These are phyloP conservation scores for Zaprionus kolodkinae DNA, from an alignment of 1,140 invertebrate species.

Conservation along the genomic window DNA sequence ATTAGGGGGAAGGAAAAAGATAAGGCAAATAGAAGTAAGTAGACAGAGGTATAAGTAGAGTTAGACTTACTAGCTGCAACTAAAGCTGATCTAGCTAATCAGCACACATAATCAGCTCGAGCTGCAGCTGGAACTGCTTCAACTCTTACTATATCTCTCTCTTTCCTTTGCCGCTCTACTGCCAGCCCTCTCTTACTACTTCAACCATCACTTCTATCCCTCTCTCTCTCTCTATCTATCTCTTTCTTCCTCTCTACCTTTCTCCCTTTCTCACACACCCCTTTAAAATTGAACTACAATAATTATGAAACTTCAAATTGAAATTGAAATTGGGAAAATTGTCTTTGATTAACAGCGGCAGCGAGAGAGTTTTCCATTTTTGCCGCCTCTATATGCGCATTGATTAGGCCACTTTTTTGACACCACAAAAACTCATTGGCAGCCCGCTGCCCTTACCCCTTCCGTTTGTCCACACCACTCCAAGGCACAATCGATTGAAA, in stretches of 20 bases:
- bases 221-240: background rate
- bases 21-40: background rate
- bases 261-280: background rate
- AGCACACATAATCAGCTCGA: background rate
- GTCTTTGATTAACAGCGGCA: background rate
- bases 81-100: background rate
- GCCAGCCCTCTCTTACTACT: background rate
- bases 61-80: background rate
- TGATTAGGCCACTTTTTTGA: constrained; percentile 1
- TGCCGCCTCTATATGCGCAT: background rate
- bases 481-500: constrained; percentile 31
- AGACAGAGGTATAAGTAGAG: background rate
- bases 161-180: background rate
- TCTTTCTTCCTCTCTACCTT: background rate
- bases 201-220: background rate
- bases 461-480: background rate
- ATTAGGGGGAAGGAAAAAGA: background rate
- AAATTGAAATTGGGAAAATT: constrained; percentile 1
- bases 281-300: background rate
- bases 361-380: constrained; percentile 5
- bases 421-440: constrained; percentile 65
- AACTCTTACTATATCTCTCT: too few species aligned
- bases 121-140: background rate
- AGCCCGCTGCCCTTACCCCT: background rate
- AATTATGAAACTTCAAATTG: constrained; percentile 10